phyloP scores from a whole-genome alignment of 2,113 vertebrate genomes.

The Solea senegalensis region DNA sequence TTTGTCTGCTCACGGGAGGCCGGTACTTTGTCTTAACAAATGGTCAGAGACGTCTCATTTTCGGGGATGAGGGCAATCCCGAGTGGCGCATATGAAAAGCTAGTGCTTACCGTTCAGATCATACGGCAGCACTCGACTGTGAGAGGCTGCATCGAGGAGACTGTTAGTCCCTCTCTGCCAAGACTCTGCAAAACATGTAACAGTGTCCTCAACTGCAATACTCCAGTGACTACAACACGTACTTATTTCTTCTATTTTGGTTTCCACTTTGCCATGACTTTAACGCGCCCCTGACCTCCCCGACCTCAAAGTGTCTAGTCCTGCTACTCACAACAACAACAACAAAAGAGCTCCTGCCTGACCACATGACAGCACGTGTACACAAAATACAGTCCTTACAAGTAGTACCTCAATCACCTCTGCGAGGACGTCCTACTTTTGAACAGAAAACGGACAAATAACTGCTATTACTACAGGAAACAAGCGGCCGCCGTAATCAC shows the following conservation, averaged over 20 bases:
- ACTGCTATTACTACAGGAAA: constrained; percentile 2
- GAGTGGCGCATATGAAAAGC: constrained; percentile 40
- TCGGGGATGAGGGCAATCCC: constrained; percentile 48
- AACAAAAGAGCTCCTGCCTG: background rate
- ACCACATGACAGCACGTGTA: background rate
- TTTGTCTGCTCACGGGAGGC: constrained; percentile 57
- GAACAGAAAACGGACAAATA: constrained; percentile 8
- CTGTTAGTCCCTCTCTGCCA: background rate
- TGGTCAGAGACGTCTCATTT: constrained; percentile 66
- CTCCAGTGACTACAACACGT: background rate
- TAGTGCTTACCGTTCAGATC: constrained; percentile 33
- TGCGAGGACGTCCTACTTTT: constrained; percentile 34
- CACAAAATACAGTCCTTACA: constrained; percentile 21
- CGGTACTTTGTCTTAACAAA: constrained; percentile 59
- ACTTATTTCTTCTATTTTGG: constrained; percentile 27
- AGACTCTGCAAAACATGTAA: constrained; percentile 31
- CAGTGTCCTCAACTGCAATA: constrained; percentile 13
- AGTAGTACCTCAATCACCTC: background rate
- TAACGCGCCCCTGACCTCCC: constrained; percentile 17
- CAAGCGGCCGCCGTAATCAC: constrained; percentile 14
- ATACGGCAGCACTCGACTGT: constrained; percentile 33
- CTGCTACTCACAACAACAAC: background rate
- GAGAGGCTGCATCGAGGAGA: constrained; percentile 31
- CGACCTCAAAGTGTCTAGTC: constrained; percentile 15
- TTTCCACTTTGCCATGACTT: constrained; percentile 2